These are phyloP conservation scores for Dryocosmus kuriphilus DNA, from an alignment of 2,888 invertebrate genomes.

Conservation along the genomic window DNA sequence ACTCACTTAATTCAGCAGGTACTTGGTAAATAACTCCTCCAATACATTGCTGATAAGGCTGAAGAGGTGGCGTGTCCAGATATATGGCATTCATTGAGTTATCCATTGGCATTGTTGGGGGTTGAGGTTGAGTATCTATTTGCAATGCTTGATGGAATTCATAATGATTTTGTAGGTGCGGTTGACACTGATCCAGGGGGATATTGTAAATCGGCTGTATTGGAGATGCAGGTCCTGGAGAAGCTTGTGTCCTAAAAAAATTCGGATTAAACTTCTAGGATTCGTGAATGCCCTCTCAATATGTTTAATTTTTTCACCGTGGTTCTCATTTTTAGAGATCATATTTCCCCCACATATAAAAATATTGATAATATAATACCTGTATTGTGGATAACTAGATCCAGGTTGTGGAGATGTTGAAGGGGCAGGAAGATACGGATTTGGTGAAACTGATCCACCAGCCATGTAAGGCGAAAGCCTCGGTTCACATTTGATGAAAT, in stretches of 20 bases:
- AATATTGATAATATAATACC: not conserved
- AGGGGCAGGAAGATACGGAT: not conserved
- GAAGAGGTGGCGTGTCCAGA: not conserved
- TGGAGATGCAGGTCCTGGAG: not conserved
- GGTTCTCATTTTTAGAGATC: not conserved
- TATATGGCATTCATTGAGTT: not conserved
- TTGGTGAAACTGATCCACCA: not conserved
- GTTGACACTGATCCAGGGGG: not conserved
- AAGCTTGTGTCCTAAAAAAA: not conserved
- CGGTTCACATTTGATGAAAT: not conserved
- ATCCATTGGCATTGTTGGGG: not conserved
- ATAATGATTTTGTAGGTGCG: not conserved
- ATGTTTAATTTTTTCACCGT: not conserved
- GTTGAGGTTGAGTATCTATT: not conserved
- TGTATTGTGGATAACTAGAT: not conserved
- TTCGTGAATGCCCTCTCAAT: not conserved
- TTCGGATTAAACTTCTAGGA: not conserved
- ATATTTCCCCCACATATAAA: not conserved
- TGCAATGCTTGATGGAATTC: not conserved
- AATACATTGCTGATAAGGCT: not conserved
- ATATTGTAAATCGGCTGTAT: not conserved
- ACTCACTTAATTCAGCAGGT: not conserved
- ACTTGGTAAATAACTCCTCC: not conserved
- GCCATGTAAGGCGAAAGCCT: not conserved
- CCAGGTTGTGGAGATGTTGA: slow-evolving; percentile 8